These are phyloP conservation scores for Tretioscincus oriximinensis DNA, from an alignment of 2,113 vertebrate species.

Conservation along the genomic window DNA sequence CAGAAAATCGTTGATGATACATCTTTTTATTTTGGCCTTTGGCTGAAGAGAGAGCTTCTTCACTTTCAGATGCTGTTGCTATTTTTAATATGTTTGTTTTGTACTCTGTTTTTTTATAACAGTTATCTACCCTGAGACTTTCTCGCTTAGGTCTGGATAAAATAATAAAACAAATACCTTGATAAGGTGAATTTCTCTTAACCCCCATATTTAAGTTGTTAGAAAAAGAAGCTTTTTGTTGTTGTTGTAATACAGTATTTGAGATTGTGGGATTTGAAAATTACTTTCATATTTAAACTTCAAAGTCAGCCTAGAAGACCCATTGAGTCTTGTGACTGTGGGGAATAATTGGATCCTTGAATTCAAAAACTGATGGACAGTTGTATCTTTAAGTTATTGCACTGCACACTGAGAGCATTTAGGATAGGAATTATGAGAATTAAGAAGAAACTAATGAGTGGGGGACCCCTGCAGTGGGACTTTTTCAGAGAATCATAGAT, in stretches of 20 bases:
- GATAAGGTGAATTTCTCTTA: not conserved
- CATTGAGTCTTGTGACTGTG: not conserved
- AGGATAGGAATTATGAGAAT: slow-evolving; percentile 19
- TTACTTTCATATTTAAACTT: slow-evolving; percentile 21
- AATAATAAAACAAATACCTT: no score
- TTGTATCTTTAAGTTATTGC: slow-evolving; percentile 23
- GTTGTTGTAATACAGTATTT: slow-evolving; percentile 1
- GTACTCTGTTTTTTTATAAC: no score
- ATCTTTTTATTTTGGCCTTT: no score
- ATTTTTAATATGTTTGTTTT: no score
- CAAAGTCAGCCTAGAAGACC: not conserved
- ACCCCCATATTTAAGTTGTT: not conserved
- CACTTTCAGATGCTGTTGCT: no score
- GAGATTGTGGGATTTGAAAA: not conserved
- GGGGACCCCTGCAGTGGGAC: slow-evolving; percentile 17
- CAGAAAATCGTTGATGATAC: no score
- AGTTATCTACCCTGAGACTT: no score
- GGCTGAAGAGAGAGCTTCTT: no score
- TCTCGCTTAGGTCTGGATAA: no score
- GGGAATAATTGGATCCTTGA: not conserved
- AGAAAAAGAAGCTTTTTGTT: not conserved
- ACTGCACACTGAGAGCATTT: slow-evolving; percentile 26
- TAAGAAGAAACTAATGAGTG: slow-evolving; percentile 32
- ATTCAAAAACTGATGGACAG: not conserved
- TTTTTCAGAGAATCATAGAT: slow-evolving; percentile 11